Base-by-base conservation (phyloP, 2,113 vertebrate genomes). In the Choloepus hoffmanni region DNA sequence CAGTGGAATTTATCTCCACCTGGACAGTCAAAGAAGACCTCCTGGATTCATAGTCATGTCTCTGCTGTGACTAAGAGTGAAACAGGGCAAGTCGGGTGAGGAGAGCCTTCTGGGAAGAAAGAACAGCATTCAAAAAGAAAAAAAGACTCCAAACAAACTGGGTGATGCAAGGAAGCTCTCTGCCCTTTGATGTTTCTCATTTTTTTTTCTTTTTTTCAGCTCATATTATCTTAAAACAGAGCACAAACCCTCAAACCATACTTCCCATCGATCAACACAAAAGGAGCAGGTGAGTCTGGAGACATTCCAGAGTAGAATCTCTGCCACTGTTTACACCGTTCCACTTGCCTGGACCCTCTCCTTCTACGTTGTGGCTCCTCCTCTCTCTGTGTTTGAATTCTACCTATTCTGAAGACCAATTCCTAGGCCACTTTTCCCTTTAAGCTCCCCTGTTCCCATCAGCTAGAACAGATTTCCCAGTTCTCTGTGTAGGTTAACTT, bases 171-270 rank as follows among this genome's bases (percentile, higher is more conserved):
- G 30, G 30, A 15, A 28, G 33, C n/a, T 12, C 7, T 48, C 4
- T 2, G 12, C 1, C 0, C n/a, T 28, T 7, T 19, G n/a, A 43
- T 0, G 6, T 0, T 4, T 50, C 72, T n/a, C 50, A 6, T 4
- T 12, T 60, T 58, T 58, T 18, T 18, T 18, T 58, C 14, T 58
- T 23, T 60, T 26, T 0, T 10, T 63, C 73, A 15, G n/a, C 28
- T 65, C 2, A 0, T 5, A 1, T 14, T 48, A 3, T 53, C 24
- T 74, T 74, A 74, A 45, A 7, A 23, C 3, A 21, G 67, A 40
- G 6, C 4, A 14, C 4, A 14, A 1, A 12, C 7, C 5, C 5
- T 10, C 58, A 45, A 1, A 4, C 30, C 4, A 0, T 6, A 3
- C 23, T 15, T n/a, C 2, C 40, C 23, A 1, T 2, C 2, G 26